Conservation (phyloP, 2,888 invertebrate genomes). For the Lingula anatina region DNA sequence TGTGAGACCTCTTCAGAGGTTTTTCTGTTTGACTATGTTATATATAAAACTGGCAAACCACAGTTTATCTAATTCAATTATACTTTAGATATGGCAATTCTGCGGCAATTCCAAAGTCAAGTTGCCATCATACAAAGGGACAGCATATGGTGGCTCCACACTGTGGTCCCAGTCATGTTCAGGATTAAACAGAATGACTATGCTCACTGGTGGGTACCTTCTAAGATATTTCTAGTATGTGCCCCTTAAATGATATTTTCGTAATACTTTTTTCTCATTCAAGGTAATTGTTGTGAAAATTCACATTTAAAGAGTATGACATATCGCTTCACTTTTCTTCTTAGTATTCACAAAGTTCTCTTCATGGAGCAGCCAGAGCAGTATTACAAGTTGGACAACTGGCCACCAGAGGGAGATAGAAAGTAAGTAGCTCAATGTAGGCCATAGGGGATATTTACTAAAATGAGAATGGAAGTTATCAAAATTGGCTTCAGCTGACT, state of each 20-base stretch:
- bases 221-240: no score
- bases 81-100: slow-evolving; percentile 41
- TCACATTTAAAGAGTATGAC: no score
- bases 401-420: slow-evolving; percentile 89
- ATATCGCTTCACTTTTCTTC: slow-evolving; percentile 11
- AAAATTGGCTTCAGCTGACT: neutral
- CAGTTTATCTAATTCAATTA: neutral
- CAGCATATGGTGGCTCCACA: slow-evolving; percentile 83
- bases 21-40: no score
- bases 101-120: slow-evolving; percentile 54
- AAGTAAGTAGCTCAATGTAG: slow-evolving; percentile 25
- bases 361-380: slow-evolving; percentile 48
- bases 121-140: slow-evolving; percentile 71
- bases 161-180: slow-evolving; percentile 70
- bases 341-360: slow-evolving; percentile 53
- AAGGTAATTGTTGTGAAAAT: no score
- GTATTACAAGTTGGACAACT: slow-evolving; percentile 57
- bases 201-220: slow-evolving; percentile 34
- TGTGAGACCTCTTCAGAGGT: no score
- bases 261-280: no score
- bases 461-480: neutral
- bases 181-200: slow-evolving; percentile 69
- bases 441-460: no score
- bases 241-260: no score
- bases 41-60: no score